Conservation (phyloP, 2,797 vertebrate genomes). For the Squalus acanthias region DNA sequence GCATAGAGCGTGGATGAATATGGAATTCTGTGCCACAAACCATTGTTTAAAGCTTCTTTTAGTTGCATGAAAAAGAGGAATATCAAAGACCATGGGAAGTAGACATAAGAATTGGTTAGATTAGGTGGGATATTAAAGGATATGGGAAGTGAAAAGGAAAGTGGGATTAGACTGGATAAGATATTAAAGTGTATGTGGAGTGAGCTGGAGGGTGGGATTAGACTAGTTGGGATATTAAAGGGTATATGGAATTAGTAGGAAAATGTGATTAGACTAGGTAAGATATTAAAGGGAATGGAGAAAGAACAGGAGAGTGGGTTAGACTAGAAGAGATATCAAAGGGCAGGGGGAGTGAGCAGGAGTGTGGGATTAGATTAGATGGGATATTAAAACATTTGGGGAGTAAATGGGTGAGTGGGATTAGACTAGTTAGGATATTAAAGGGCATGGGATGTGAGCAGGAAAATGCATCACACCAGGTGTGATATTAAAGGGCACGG, state of each 20-base stretch:
- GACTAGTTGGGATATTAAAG: neutral
- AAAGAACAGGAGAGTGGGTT: neutral
- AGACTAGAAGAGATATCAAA: neutral
- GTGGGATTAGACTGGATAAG: too few species aligned
- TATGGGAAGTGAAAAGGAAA: neutral
- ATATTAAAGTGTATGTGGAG: neutral
- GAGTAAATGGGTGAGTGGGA: too few species aligned
- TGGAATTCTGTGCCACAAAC: neutral
- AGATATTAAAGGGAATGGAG: neutral
- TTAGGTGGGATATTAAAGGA: neutral
- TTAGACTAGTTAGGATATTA: too few species aligned
- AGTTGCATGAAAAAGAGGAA: neutral
- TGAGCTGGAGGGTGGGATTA: neutral
- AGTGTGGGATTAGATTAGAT: neutral
- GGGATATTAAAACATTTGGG: neutral
- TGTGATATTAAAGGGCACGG: neutral
- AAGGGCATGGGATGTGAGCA: too few species aligned
- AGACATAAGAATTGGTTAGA: neutral
- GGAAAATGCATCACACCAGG: neutral
- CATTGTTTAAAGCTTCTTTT: neutral
- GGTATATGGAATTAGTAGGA: neutral
- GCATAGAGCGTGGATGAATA: neutral
- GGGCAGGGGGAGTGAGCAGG: neutral
- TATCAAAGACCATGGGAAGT: neutral
- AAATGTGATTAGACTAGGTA: neutral